Base-by-base conservation (phyloP, 2,888 invertebrate species). In the Margaritifera margaritifera region DNA sequence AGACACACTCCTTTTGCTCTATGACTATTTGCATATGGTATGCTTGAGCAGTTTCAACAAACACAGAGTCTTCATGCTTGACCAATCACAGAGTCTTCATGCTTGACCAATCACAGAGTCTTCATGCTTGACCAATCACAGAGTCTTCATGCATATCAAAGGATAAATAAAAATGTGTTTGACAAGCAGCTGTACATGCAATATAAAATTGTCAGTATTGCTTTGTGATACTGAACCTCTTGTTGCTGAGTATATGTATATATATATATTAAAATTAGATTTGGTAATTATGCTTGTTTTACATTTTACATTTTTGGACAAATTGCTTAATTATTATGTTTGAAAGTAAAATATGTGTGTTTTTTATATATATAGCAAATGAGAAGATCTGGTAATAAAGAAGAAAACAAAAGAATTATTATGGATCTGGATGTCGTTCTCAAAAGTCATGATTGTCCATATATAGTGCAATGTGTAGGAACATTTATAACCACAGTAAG, bases 381-480 rank as follows among this genome's bases (percentile, higher is more conserved):
- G 99, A 93, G 98, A 74, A 93, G 98, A 61, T 98, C 98, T 1
- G 97, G 98, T 24, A 98, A 98, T 90, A 93, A 94, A 0, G 99
- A 99, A 89, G 99, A 99, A 90, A 98, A 97, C 80, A 99, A 99
- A 90, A 93, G 99, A 78, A 99, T 99, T 80, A 94, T 98, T 66
- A 99, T 98, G 98, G 99, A 99, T 91, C 92, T 99, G 78, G 98
- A 99, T 90, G 98, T 99, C 62, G 98, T 99, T 69, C 93, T 98
- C n/a, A 95, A 98, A 80, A 98, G 98, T 27, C 96, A 97, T 86
- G 97, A 97, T 90, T 99, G 98, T 91, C 95, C 95, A 54, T 98
- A 95, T 91, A 99, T 99, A 83, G 99, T 99, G 82, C 94, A 96
- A 89, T 99, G 98, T 90, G 93, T 97, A 86, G 99, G 99, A 57